Evolutionary conservation across 1,140 invertebrate species (phyloP).

Genomic region (Reticulitermes speratus): DNA sequence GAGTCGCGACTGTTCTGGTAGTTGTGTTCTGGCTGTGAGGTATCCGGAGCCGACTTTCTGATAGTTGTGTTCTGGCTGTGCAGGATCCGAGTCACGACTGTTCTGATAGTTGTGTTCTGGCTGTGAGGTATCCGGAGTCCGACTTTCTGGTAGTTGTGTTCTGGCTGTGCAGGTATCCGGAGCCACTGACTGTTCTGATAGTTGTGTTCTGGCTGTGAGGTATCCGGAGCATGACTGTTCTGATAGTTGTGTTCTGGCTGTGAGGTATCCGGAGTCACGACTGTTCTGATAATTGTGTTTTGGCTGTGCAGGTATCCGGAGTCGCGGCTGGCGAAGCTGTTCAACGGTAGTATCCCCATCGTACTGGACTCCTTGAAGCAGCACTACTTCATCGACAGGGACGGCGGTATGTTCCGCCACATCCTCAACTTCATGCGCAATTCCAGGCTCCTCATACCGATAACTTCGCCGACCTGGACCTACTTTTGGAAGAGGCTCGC

Average conservation of each 20-base stretch:
- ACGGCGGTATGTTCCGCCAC: constrained; percentile 93
- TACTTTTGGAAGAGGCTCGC: constrained; percentile 88
- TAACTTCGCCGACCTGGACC: constrained; percentile 83
- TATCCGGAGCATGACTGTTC: too few relatives aligned
- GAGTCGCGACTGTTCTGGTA: too few relatives aligned
- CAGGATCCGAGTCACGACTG: too few relatives aligned
- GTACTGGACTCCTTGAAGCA: constrained; percentile 95
- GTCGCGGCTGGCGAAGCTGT: constrained; percentile 86
- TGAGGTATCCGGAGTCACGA: too few relatives aligned
- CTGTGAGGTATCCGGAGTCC: too few relatives aligned
- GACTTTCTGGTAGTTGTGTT: too few relatives aligned
- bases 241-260: too few relatives aligned
- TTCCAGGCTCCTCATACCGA: constrained; percentile 78
- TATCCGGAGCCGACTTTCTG: constrained; percentile 41
- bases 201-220: too few relatives aligned
- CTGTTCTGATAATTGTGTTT: too few relatives aligned
- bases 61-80: too few relatives aligned
- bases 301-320: constrained; percentile 75
- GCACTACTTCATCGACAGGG: constrained; percentile 97
- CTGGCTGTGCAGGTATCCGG: constrained; percentile 71
- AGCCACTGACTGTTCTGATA: constrained; percentile 51
- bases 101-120: too few relatives aligned
- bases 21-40: too few relatives aligned
- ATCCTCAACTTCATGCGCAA: constrained; percentile 95
- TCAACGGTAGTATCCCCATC: constrained; percentile 95